Evolutionary conservation across 2,113 vertebrate genomes (phyloP), one percentile per base, ranked within the genome.

Genomic region (Xiphophorus couchianus): DNA sequence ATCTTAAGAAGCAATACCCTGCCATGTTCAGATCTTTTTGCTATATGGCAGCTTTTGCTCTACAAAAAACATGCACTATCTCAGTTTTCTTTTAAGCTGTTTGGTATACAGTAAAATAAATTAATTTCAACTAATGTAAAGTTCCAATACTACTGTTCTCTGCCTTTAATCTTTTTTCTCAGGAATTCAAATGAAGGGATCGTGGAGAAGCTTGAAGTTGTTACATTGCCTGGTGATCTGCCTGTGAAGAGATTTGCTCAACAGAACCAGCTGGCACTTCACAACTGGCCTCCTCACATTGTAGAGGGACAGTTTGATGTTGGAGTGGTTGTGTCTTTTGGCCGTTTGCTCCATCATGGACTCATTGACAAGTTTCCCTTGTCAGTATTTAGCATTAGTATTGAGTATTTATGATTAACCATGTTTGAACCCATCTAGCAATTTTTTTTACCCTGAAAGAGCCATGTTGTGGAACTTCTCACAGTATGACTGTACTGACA

Each of bases 261-360:
- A 3, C 90, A 95, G 76, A 89, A 95, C 35, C 87, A 83, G 60
- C 95, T 99, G 0, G 90, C 92, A 0, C 54, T 96, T 5, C 94
- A 97, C 1, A 91, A 94, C 54, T 99, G 98, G 97, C 98, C 98
- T 0, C 82, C 91, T 0, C 84, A 95, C 0, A 91, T 92, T 0
- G 75, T 91, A 0, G 74, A 30, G 0, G 92, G 94, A 12, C 93
- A 86, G 7, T 98, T 97, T 65, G 96, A 99, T 17, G 95, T 99
- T 2, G 98, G 97, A 0, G 97, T 99, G 29, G 96, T 99, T 78
- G 97, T 97, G 63, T 99, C 98, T 0, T 99, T 99, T 28, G 98
- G 97, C 25, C 95, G 95, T 69, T 94, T 99, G 28, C 93, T 99
- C 64, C 95, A 82, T 0, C 93, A 97, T 84, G 89, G 91, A n/a